Evolutionary conservation across 2,797 vertebrate species (phyloP), one percentile per base, ranked within the genome.

Genomic region (Coreius guichenoti): DNA sequence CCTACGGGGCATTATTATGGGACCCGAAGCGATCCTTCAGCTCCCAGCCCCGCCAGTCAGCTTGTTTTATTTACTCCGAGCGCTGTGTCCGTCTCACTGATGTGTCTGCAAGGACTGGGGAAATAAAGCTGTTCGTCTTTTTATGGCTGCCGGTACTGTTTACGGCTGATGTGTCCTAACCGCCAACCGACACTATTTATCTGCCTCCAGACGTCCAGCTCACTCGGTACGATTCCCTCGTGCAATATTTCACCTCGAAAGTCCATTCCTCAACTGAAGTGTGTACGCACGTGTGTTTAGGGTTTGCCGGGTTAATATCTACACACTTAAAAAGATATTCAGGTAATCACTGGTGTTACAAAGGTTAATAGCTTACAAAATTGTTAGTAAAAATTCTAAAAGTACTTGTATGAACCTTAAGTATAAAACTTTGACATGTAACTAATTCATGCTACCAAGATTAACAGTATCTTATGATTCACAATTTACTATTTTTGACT

Each of bases 101-200:
- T 92, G 92, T 77, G 70, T 90, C 90, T 89, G 88, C 83, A 90
- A 92, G 92, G 89, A 91, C 80, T 88, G 90, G 91, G 93, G 92
- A 94, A 95, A 95, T 95, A 95, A 95, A 94, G 94, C 93, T 92
- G 94, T 93, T 94, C 92, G 91, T 94, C 93, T 93, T 93, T 93
- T 94, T 92, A 94, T 91, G 86, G 91, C 90, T 89, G 90, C 93
- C 92, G 90, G 79, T 86, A 92, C 91, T 92, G 84, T 92, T 95
- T 92, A 91, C 88, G 87, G 91, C 93, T 94, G 93, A 94, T 92
- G 93, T 85, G 82, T 89, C 90, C 92, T 93, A 91, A 84, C 88
- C 89, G 89, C 88, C 90, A 89, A 45, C 45, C 56, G 75, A 88
- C 23, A 90, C 93, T 90, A 94, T 95, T 95, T 94, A 94, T 95